These are phyloP conservation scores for Cyanoliseus patagonus DNA, from an alignment of 2,113 vertebrate genomes.

Conservation along the genomic window DNA sequence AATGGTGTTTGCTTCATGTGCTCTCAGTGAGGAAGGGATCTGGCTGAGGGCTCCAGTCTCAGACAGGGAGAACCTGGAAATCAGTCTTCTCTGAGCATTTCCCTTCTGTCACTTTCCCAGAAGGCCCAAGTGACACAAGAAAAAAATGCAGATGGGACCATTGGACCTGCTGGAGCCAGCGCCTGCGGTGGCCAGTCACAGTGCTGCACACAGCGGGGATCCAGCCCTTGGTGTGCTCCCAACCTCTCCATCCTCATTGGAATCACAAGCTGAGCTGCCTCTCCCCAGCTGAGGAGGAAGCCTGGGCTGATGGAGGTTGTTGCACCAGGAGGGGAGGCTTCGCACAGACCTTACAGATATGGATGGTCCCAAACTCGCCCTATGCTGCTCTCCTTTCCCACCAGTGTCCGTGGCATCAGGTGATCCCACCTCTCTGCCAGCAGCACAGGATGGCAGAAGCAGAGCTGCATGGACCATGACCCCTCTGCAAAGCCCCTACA, in stretches of 20 bases:
- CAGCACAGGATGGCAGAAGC: accelerated
- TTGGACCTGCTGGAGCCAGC: not conserved
- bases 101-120: not conserved
- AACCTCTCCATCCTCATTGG: accelerated
- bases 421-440: not conserved
- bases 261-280: not conserved
- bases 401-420: accelerated
- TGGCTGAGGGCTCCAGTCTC: not conserved
- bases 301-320: not conserved
- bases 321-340: not conserved
- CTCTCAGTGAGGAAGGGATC: not conserved
- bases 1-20: not conserved
- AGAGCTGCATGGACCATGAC: accelerated
- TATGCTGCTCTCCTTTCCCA: not conserved
- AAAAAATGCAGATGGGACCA: not conserved
- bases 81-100: not conserved
- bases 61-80: conserved; percentile 12
- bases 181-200: not conserved
- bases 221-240: not conserved
- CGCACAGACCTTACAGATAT: not conserved
- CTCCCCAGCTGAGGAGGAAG: not conserved
- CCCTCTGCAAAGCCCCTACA: not conserved
- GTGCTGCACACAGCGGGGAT: not conserved
- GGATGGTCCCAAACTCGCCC: no score
- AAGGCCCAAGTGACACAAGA: not conserved